Base-by-base conservation (phyloP, 1,140 invertebrate genomes). In the Cyphomyrmex costatus region DNA sequence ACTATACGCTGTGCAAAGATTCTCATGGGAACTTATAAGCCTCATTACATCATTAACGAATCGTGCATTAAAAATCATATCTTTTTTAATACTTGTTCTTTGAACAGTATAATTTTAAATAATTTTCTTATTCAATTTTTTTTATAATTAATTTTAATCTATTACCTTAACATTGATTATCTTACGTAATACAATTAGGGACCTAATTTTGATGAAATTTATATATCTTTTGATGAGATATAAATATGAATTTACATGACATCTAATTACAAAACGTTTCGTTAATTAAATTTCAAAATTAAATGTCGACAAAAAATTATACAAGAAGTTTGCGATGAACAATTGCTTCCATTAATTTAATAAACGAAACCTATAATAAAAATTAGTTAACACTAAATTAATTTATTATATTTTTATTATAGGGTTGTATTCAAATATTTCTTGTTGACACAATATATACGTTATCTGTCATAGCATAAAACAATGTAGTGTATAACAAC, bases 131-230 rank as follows among this genome's bases (percentile, higher is more conserved):
- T 6, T n/a, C n/a, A 16, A 19, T 70, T 30, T n/a, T 21, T 42
- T 16, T n/a, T 14, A 24, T 7, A 16, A n/a, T 63, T 33, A 63
- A 16, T n/a, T 53, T 80, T 7, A 6, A 42, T 68, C 30, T 19
- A 19, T 68, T 58, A 33, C 19, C 42, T 68, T 12, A 33, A 24
- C 0, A 21, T 24, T 68, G 49, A 36, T 42, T 49, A 51, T 66
- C 53, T 21, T 36, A 16, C 10, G 8, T 80, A 80, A 68, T 80
- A 53, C 68, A 66, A 68, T 80, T 56, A 42, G 19, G 36, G 21
- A 1, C 14, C 68, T 30, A 65, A 78, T 78, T 21, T 8, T n/a
- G 14, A 14, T 19, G 7, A 6, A 10, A 53, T 74, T 63, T 33
- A 63, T 51, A 36, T 3, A 36, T 3, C 53, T 51, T n/a, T n/a